phyloP scores from a whole-genome alignment of 1,140 invertebrate genomes.

The Drosophila hydei region DNA sequence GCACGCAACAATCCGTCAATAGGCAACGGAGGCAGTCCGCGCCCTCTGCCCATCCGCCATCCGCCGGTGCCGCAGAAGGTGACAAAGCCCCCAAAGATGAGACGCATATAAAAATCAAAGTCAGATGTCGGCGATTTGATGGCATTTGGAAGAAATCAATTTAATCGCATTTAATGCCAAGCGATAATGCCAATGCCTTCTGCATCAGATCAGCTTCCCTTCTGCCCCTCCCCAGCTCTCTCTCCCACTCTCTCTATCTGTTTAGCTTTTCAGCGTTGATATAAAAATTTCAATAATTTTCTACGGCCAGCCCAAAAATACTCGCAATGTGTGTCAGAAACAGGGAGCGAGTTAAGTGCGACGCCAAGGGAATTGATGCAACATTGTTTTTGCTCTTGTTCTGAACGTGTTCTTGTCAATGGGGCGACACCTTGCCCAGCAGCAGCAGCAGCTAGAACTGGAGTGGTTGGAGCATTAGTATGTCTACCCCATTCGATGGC shows the following conservation, averaged over 20 bases:
- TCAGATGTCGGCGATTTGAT: slow-evolving; percentile 64
- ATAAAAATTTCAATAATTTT: slow-evolving; percentile 79
- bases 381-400: slow-evolving; percentile 47
- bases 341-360: slow-evolving; percentile 64
- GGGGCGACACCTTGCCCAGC: slow-evolving; percentile 65
- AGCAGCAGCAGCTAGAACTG: not conserved
- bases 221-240: not conserved
- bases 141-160: slow-evolving; percentile 75
- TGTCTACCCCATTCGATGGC: slow-evolving; percentile 46
- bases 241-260: not conserved
- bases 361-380: slow-evolving; percentile 69
- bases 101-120: slow-evolving; percentile 67
- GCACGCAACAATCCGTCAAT: slow-evolving; percentile 66
- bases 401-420: slow-evolving; percentile 34
- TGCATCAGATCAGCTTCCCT: slow-evolving; percentile 25
- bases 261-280: slow-evolving; percentile 33
- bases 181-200: slow-evolving; percentile 45
- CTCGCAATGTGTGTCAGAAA: slow-evolving; percentile 40
- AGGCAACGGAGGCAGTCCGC: not conserved
- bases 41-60: not conserved
- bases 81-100: slow-evolving; percentile 55
- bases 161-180: slow-evolving; percentile 80
- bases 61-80: slow-evolving; percentile 34
- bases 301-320: slow-evolving; percentile 55
- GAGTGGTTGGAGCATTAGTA: slow-evolving; percentile 15